Evolutionary conservation across 2,113 vertebrate genomes (phyloP).

Genomic region (Plecotus auritus): DNA sequence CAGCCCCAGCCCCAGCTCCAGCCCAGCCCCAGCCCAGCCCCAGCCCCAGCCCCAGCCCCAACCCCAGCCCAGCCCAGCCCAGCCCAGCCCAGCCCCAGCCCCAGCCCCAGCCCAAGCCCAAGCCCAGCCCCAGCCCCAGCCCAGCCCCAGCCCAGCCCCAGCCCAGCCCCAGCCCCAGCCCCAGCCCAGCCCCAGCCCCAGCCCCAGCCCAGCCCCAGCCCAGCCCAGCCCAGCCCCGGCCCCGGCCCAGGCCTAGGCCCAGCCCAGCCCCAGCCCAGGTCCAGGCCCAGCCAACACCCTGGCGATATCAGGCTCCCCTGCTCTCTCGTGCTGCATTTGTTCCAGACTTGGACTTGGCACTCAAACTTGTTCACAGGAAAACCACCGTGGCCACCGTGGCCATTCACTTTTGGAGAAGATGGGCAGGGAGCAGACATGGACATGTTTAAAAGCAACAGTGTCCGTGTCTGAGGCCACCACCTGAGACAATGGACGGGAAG

Average conservation of each 20-base stretch:
- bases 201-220: too few species aligned
- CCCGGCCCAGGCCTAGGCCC: too few species aligned
- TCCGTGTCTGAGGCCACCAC: fast-evolving
- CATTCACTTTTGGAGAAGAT: fast-evolving
- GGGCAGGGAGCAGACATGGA: fast-evolving
- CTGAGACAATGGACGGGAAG: fast-evolving
- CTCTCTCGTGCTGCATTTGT: fast-evolving
- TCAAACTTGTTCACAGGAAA: neutral
- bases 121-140: too few species aligned
- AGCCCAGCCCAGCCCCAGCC: too few species aligned
- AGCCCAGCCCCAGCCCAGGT: too few species aligned
- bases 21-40: neutral
- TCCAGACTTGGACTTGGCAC: neutral
- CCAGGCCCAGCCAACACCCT: neutral
- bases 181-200: too few species aligned
- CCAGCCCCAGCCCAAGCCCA: too few species aligned
- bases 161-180: too few species aligned
- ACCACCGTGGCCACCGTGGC: fast-evolving
- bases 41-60: neutral
- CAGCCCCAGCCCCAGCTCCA: neutral
- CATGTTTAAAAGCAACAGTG: fast-evolving
- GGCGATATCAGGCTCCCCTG: fast-evolving
- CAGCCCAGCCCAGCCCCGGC: too few species aligned
- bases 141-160: too few species aligned
- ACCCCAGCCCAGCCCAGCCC: neutral